Evolutionary conservation across 2,888 invertebrate species (phyloP).

Genomic region (Sinodicranocentrus sp.): DNA sequence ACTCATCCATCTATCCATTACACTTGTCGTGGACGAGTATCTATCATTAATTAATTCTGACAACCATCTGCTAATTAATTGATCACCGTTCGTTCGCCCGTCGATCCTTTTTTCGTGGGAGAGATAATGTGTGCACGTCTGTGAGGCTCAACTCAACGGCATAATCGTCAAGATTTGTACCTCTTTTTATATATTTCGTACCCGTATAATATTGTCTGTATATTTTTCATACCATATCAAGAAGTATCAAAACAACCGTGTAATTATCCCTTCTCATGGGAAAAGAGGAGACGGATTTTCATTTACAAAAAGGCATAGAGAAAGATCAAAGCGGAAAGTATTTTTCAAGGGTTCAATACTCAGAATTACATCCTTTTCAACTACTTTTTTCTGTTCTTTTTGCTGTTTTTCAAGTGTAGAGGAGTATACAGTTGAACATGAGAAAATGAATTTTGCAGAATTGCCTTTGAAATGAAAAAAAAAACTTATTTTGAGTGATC

Average conservation of each 20-base stretch:
- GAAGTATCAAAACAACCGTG: conserved; percentile 46
- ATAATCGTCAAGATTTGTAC: neutral
- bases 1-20: conserved; percentile 59
- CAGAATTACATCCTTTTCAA: conserved; percentile 34
- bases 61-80: conserved; percentile 69
- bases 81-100: conserved; percentile 57
- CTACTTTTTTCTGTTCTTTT: neutral
- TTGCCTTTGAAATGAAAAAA: neutral
- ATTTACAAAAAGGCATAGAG: conserved; percentile 1
- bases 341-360: conserved; percentile 31
- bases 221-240: conserved; percentile 16
- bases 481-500: neutral
- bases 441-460: neutral
- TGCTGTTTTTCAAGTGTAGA: too few species aligned
- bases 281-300: conserved; percentile 49
- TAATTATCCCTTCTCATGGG: conserved; percentile 65
- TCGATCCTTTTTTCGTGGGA: conserved; percentile 1
- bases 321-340: neutral
- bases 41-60: conserved; percentile 68
- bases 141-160: conserved; percentile 2
- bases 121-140: neutral
- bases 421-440: neutral
- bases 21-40: conserved; percentile 55
- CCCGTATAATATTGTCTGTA: too few species aligned
- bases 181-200: neutral